A percentile compares a stretch with the other conserved stretches of the same genome.
These are phyloP conservation scores for Acipenser transmontanus DNA, from an alignment of 2,797 vertebrate species.

Conservation along the genomic window DNA sequence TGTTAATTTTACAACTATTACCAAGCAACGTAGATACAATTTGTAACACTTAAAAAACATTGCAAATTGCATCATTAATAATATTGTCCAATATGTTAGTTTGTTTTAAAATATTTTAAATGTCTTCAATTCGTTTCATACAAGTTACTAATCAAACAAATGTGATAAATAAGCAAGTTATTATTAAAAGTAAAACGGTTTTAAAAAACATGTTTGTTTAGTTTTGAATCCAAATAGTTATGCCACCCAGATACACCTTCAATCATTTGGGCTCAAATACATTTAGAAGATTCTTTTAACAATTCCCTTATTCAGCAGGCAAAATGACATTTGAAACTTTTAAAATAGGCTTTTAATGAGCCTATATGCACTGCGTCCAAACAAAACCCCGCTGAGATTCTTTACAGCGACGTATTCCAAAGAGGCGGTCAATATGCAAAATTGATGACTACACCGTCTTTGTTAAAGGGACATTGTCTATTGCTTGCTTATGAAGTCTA, in stretches of 20 bases:
- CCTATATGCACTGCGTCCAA: conserved; percentile 59
- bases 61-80: too few species aligned
- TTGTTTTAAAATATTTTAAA: too few species aligned
- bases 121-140: too few species aligned
- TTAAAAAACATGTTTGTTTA: neutral
- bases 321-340: conserved; percentile 70
- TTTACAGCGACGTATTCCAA: conserved; percentile 58
- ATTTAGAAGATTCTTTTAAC: conserved; percentile 63
- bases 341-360: conserved; percentile 86
- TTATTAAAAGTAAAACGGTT: too few species aligned
- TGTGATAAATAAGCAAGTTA: too few species aligned
- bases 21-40: too few species aligned
- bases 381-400: conserved; percentile 59
- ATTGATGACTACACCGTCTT: conserved; percentile 77
- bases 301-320: conserved; percentile 65
- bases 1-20: too few species aligned
- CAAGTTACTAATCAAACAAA: too few species aligned
- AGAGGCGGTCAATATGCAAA: conserved; percentile 81
- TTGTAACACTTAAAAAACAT: too few species aligned
- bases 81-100: too few species aligned
- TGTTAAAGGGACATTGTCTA: conserved; percentile 73
- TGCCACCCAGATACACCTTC: conserved; percentile 9
- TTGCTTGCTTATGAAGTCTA: conserved; percentile 87
- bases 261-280: conserved; percentile 50
- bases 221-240: conserved; percentile 3